Evolutionary conservation across 2,888 invertebrate genomes (phyloP).

Genomic region (Pherbina coryleti): DNA sequence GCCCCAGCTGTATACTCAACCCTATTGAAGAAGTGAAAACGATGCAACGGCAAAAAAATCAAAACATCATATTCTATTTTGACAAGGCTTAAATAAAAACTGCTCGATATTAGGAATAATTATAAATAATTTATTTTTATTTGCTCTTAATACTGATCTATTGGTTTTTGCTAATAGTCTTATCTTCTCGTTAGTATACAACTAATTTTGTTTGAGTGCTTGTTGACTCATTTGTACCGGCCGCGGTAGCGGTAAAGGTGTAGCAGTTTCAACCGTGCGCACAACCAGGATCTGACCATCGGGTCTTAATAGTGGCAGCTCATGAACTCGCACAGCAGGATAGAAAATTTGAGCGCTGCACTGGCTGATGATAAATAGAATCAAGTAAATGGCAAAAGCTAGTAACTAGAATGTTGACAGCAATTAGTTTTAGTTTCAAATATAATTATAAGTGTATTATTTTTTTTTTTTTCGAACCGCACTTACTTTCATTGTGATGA

Average conservation of each 20-base stretch:
- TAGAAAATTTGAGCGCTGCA: not conserved
- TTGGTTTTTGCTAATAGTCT: no score
- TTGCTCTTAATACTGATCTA: no score
- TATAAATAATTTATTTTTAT: no score
- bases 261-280: not conserved
- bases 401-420: not conserved
- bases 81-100: no score
- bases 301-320: not conserved
- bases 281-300: slow-evolving; percentile 10
- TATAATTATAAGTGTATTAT: no score
- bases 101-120: no score
- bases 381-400: not conserved
- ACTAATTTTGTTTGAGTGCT: not conserved
- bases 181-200: no score
- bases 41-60: no score
- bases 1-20: slow-evolving; percentile 39
- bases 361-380: not conserved
- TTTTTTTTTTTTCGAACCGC: not conserved
- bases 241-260: not conserved
- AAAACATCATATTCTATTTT: not conserved
- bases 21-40: slow-evolving; percentile 35
- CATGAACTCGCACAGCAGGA: not conserved
- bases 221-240: not conserved
- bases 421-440: no score
- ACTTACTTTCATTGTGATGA: slow-evolving; percentile 25